These are phyloP conservation scores for Drosophila limbata DNA, from an alignment of 2,888 invertebrate genomes.

Conservation along the genomic window DNA sequence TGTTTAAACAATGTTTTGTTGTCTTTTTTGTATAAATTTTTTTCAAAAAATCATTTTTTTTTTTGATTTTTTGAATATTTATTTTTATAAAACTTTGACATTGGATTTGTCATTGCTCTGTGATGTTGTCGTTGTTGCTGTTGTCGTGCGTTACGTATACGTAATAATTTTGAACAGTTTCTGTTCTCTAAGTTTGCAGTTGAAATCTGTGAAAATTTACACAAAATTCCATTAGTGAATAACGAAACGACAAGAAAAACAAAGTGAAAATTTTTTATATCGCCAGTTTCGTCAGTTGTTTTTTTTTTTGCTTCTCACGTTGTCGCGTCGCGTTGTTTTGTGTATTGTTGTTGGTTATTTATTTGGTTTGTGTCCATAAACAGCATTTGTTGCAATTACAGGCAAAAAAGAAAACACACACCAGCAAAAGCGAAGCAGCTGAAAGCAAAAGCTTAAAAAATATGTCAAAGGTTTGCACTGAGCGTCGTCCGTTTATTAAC, in stretches of 20 bases:
- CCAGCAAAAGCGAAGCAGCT: slow-evolving; percentile 21
- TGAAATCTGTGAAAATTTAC: slow-evolving; percentile 21
- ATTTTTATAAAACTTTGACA: slow-evolving; percentile 82
- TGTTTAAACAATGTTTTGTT: not conserved
- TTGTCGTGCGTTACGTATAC: slow-evolving; percentile 69
- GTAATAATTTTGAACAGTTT: slow-evolving; percentile 61
- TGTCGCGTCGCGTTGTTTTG: slow-evolving; percentile 45
- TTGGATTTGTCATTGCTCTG: slow-evolving; percentile 83
- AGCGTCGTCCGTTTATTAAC: slow-evolving; percentile 11
- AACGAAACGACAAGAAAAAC: slow-evolving; percentile 13
- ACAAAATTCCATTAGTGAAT: slow-evolving; percentile 33
- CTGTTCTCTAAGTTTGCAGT: slow-evolving; percentile 28
- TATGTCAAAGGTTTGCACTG: slow-evolving; percentile 74
- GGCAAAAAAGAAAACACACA: slow-evolving; percentile 32
- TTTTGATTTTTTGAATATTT: slow-evolving; percentile 62
- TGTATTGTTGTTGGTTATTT: slow-evolving; percentile 44
- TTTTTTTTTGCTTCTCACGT: slow-evolving; percentile 42
- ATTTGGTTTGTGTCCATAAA: slow-evolving; percentile 60
- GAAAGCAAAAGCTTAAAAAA: slow-evolving; percentile 53
- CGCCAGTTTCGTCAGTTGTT: slow-evolving; percentile 17
- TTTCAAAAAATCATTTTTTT: slow-evolving; percentile 8
- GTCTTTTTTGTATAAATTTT: slow-evolving; percentile 1
- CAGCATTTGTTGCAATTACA: slow-evolving; percentile 62
- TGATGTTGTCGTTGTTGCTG: slow-evolving; percentile 43
- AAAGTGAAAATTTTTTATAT: slow-evolving; percentile 28